Evolutionary conservation across 2,797 vertebrate species (phyloP), one percentile per base, ranked within the genome.

Genomic region (Dromococcyx pavoninus): DNA sequence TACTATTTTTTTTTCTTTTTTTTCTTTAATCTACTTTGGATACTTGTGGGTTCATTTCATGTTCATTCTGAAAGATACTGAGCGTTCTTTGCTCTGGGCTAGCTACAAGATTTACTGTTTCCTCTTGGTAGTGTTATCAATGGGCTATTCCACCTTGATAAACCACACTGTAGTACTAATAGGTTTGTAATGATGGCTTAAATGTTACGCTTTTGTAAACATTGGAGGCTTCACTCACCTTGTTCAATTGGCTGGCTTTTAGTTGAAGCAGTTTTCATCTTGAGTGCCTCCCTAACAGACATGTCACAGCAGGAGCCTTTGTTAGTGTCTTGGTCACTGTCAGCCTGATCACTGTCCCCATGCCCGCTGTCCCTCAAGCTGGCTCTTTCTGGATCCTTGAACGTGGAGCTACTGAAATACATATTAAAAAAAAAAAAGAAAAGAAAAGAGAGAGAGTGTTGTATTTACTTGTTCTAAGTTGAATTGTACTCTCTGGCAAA

Each of bases 301-400:
- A 99, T 99, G 97, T 99, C 99, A 91, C 99, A 99, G 98, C 99
- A 99, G 97, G 99, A 99, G 97, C 99, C 99, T 98, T 99, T 99
- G 98, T 99, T 99, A 98, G 99, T 99, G 98, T 99, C 99, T 98
- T 99, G 99, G 98, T 99, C 99, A 91, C 99, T 99, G 98, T 99
- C 99, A 81, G 99, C 99, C 98, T 99, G 99, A 98, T 99, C 99
- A 91, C 99, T 99, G 98, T 99, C 99, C 78, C 99, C 99, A 88
- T 99, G 99, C 95, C 99, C 99, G 94, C 99, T 99, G 98, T 99
- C 99, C 98, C 99, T 98, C 97, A 99, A 98, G 98, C 99, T 99
- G 74, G 99, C 99, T 97, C 99, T 98, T 98, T 99, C 99, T 17
- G 99, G 99, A 97, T 99, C 99, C 98, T 99, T 99, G 98, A 99